Conservation (phyloP, 1,140 invertebrate species). For the Leptestheria dahalacensis region DNA sequence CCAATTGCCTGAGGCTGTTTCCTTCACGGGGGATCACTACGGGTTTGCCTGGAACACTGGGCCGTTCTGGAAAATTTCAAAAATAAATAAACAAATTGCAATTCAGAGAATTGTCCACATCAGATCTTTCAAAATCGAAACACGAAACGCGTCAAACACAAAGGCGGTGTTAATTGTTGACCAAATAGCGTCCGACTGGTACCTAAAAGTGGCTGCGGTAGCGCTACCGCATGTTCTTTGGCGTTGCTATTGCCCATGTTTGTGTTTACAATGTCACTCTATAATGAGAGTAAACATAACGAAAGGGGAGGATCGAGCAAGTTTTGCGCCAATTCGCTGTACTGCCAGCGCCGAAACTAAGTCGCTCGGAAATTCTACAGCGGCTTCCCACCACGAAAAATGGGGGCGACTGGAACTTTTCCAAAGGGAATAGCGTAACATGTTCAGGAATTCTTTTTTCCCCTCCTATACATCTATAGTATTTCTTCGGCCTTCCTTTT, state of each 20-base stretch:
- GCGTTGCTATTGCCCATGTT: not conserved
- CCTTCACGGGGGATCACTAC: constrained; percentile 20
- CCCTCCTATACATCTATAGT: too few relatives aligned
- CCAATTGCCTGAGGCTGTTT: constrained; percentile 17
- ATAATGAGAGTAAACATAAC: not conserved
- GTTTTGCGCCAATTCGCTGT: not conserved
- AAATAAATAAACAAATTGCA: constrained; percentile 3
- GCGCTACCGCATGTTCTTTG: not conserved
- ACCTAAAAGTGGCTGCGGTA: not conserved
- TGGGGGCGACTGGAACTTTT: not conserved
- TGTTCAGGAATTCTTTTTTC: too few relatives aligned
- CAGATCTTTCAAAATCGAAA: too few relatives aligned
- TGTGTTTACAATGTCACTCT: not conserved
- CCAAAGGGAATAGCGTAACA: too few relatives aligned
- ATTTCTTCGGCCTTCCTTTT: too few relatives aligned
- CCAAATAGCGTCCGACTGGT: too few relatives aligned
- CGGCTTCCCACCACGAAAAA: too few relatives aligned
- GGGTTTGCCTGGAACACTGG: constrained; percentile 19
- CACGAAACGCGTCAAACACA: too few relatives aligned
- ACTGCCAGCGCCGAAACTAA: not conserved
- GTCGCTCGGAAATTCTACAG: not conserved
- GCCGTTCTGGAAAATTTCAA: constrained; percentile 18
- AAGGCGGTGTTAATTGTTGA: too few relatives aligned
- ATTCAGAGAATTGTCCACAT: too few relatives aligned
- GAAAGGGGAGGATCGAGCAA: not conserved